Conservation (phyloP, 2,113 vertebrate genomes). For the Hippocampus abdominalis region DNA sequence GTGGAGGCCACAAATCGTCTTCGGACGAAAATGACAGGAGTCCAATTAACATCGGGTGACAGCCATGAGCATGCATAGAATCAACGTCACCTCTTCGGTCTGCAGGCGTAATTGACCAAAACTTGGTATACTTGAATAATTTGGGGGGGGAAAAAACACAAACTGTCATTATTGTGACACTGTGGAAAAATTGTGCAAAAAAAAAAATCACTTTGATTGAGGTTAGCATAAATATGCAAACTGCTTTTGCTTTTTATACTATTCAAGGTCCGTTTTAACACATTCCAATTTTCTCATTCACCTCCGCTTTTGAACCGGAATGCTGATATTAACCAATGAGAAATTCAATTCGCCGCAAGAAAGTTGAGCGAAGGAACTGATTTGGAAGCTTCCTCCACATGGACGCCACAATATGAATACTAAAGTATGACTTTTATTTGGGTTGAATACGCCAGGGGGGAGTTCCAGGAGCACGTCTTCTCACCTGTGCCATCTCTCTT, state of each 20-base stretch:
- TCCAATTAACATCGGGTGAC: neutral
- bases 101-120: neutral
- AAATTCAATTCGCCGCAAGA: too few species aligned
- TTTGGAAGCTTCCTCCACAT: neutral
- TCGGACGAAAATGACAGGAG: neutral
- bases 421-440: neutral
- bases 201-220: too few species aligned
- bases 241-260: too few species aligned
- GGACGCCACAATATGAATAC: neutral
- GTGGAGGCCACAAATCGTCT: neutral
- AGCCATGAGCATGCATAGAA: neutral
- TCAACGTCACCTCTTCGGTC: neutral
- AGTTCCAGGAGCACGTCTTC: conserved; percentile 25
- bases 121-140: too few species aligned
- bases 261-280: too few species aligned
- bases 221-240: too few species aligned
- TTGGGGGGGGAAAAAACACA: too few species aligned
- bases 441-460: neutral
- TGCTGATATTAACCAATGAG: too few species aligned
- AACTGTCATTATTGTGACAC: too few species aligned
- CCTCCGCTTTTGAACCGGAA: too few species aligned
- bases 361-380: neutral
- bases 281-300: too few species aligned
- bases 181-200: too few species aligned
- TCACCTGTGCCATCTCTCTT: conserved; percentile 90